phyloP scores from a whole-genome alignment of 2,888 invertebrate species.

The Pristionchus entomophagus region DNA sequence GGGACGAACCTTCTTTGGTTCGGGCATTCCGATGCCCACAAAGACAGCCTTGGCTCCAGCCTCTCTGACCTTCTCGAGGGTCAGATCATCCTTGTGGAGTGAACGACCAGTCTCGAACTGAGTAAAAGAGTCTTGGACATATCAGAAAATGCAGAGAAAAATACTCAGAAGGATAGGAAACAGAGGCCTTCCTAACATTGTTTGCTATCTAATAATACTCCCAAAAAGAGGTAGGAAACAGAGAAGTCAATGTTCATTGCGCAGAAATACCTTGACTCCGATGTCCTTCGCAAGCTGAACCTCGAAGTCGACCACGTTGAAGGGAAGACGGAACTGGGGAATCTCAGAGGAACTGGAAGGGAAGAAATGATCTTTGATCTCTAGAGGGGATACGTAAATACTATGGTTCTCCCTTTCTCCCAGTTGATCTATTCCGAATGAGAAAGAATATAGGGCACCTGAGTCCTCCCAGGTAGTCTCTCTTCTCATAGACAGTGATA shows the following conservation, averaged over 20 bases:
- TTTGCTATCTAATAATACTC: no score
- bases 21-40: slow-evolving; percentile 85
- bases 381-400: not conserved
- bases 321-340: slow-evolving; percentile 95
- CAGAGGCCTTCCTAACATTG: no score
- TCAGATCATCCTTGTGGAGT: slow-evolving; percentile 80
- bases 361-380: slow-evolving; percentile 12
- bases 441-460: slow-evolving; percentile 80
- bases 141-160: not conserved
- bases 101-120: slow-evolving; percentile 82
- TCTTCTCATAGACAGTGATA: slow-evolving; percentile 92
- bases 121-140: not conserved
- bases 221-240: slow-evolving; percentile 25
- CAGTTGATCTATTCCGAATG: slow-evolving; percentile 80
- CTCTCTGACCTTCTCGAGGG: slow-evolving; percentile 81
- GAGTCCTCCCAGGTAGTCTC: slow-evolving; percentile 89
- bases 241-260: no score
- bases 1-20: slow-evolving; percentile 84
- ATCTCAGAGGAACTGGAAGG: slow-evolving; percentile 90
- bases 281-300: slow-evolving; percentile 91
- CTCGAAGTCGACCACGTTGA: slow-evolving; percentile 92
- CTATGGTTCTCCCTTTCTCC: slow-evolving; percentile 88
- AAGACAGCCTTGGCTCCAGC: slow-evolving; percentile 82
- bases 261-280: slow-evolving; percentile 86
- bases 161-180: no score